A percentile compares a stretch with the other conserved stretches of the same genome.
Evolutionary conservation across 2,888 invertebrate species (phyloP).

Genomic region (Chloroclystis v-ata): DNA sequence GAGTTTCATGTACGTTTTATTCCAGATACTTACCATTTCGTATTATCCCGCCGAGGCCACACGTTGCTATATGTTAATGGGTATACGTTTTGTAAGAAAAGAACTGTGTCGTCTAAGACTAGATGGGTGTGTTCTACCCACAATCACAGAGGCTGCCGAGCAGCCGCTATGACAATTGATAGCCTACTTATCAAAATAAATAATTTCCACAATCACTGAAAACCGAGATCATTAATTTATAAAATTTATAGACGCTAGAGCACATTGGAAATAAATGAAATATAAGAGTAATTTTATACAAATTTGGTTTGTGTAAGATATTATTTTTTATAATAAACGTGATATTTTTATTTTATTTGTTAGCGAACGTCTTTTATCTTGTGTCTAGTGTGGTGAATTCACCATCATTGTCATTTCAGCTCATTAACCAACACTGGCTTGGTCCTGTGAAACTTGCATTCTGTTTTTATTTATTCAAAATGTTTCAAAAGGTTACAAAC

Average conservation of each 20-base stretch:
- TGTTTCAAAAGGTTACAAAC: too few relatives aligned
- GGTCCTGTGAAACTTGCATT: too few relatives aligned
- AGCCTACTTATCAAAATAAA: slow-evolving; percentile 25
- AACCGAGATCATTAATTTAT: not conserved
- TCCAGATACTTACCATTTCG: not conserved
- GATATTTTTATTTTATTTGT: too few relatives aligned
- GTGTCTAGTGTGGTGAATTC: too few relatives aligned
- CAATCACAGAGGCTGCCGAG: slow-evolving; percentile 30
- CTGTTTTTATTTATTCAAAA: too few relatives aligned
- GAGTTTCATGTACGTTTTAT: not conserved
- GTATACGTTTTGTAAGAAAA: slow-evolving; percentile 9
- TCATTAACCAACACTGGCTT: too few relatives aligned
- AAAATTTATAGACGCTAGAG: not conserved
- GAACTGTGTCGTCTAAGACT: slow-evolving; percentile 7
- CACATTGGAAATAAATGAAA: not conserved
- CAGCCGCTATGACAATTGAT: slow-evolving; percentile 24
- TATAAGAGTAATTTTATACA: too few relatives aligned
- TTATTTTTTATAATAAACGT: too few relatives aligned
- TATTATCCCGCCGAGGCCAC: slow-evolving; percentile 21
- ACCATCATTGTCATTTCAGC: too few relatives aligned
- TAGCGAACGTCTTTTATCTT: too few relatives aligned
- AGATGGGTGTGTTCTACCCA: slow-evolving; percentile 35
- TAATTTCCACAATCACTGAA: slow-evolving; percentile 30
- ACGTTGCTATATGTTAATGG: slow-evolving; percentile 10
- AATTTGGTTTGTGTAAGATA: too few relatives aligned